Conservation (phyloP, 2,797 vertebrate species). For the Neomorphus geoffroyi region DNA sequence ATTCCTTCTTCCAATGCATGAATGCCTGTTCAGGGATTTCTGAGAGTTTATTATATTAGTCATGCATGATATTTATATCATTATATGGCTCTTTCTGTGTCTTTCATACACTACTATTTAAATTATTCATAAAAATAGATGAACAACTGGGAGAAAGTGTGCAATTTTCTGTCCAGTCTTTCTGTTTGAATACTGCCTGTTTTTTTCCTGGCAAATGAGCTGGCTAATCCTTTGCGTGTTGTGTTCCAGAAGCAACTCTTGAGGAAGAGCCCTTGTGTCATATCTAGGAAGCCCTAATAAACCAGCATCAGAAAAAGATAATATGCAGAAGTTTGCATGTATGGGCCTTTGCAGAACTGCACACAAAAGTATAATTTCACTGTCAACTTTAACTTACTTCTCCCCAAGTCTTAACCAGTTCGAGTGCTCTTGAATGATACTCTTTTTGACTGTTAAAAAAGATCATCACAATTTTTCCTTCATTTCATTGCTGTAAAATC, state of each 20-base stretch:
- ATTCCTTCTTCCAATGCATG: background rate
- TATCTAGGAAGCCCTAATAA: background rate
- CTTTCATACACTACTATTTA: background rate
- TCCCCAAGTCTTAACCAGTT: background rate
- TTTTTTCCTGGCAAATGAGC: background rate
- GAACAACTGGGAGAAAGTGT: background rate
- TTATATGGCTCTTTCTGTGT: background rate
- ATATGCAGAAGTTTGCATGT: background rate
- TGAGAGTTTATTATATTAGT: background rate
- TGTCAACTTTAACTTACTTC: background rate
- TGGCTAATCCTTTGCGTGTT: background rate
- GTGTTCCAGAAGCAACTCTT: background rate
- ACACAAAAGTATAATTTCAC: background rate
- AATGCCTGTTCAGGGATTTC: background rate
- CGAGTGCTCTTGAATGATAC: background rate
- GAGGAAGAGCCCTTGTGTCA: background rate
- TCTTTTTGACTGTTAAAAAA: background rate
- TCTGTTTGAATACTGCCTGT: background rate
- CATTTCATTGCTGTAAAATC: background rate
- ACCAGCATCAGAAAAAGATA: background rate
- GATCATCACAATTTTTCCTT: background rate
- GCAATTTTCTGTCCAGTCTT: background rate
- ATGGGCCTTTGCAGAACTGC: background rate
- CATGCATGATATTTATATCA: background rate
- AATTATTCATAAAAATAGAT: background rate